Conservation (phyloP, 2,113 vertebrate genomes). For the Sorex fumeus region DNA sequence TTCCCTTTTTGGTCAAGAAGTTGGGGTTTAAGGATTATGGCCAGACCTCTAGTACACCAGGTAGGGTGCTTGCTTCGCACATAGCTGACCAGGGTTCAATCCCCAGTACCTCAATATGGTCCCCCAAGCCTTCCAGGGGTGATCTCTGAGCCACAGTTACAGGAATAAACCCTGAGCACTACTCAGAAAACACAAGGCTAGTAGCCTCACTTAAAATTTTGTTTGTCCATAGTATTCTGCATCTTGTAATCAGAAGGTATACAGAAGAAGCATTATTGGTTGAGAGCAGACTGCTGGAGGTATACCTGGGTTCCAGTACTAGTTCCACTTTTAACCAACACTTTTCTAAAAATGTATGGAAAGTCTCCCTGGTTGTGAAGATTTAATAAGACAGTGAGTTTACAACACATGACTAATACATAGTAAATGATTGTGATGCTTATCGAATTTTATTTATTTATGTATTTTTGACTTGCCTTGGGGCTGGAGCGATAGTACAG, state of each 20-base stretch:
- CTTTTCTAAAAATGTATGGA: slow-evolving; percentile 20
- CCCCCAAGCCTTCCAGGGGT: no score
- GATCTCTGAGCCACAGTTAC: no score
- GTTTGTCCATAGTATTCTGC: slow-evolving; percentile 10
- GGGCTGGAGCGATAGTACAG: no score
- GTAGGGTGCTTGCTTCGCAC: no score
- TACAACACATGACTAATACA: not conserved
- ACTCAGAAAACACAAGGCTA: no score
- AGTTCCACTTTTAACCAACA: not conserved
- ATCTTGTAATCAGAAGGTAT: slow-evolving; percentile 27
- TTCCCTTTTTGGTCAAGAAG: not conserved
- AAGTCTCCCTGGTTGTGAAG: not conserved
- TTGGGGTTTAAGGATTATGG: not conserved
- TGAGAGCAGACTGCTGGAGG: slow-evolving; percentile 12
- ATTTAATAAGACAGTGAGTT: slow-evolving; percentile 45
- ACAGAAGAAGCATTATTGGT: not conserved
- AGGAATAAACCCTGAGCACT: no score
- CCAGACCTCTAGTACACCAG: no score
- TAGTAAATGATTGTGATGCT: slow-evolving; percentile 9
- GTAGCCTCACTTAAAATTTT: slow-evolving; percentile 15
- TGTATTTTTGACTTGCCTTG: no score
- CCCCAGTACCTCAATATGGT: no score
- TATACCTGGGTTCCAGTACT: not conserved
- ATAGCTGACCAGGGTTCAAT: no score
- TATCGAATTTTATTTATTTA: no score